Evolutionary conservation across 2,888 invertebrate genomes (phyloP), one percentile per base, ranked within the genome.

Genomic region (Hybos culiciformis): DNA sequence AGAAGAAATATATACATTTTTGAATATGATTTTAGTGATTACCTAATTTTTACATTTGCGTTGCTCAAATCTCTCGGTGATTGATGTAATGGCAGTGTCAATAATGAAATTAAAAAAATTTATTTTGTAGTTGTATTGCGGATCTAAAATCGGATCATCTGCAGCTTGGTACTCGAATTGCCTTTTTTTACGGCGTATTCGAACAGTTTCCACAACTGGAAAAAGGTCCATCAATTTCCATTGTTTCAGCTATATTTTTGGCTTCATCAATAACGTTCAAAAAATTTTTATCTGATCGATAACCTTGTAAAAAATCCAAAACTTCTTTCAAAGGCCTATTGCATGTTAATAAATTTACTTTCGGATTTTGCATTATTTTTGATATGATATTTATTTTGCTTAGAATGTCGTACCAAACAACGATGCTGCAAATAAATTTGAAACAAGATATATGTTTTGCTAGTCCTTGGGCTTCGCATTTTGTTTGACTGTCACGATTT

Each of bases 251-350:
- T 34, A 34, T 19, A 12, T 34, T 18, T 19, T 34, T 34, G 18
- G 19, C 34, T 34, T 34, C 34, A 19, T 34, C 34, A 19, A 34
- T 19, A 34, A 34, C 34, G 18, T 34, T 34, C 19, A 18, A 34
- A n/a, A 34, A 34, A 18, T 19, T 11, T 19, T 34, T 19, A 19
- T 34, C 34, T 19, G 34, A 19, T 19, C 34, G 34, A 18, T 19
- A 19, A 12, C 18, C 19, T 12, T n/a, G 19, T 19, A 34, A 34
- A 34, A 34, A 34, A 34, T 19, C 11, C 19, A 19, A 12, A 18
- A 17, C 18, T 19, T 11, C 19, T 34, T 34, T 34, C 12, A 34
- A 19, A 19, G 18, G 12, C 19, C 19, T 18, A 19, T 19, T 19
- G 12, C 19, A 18, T 19, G 12, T 5, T n/a, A 34, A 19, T 19